A percentile compares a stretch with the other conserved stretches of the same genome.
Conservation (phyloP, 2,888 invertebrate species). For the Sialis fuliginosa region DNA sequence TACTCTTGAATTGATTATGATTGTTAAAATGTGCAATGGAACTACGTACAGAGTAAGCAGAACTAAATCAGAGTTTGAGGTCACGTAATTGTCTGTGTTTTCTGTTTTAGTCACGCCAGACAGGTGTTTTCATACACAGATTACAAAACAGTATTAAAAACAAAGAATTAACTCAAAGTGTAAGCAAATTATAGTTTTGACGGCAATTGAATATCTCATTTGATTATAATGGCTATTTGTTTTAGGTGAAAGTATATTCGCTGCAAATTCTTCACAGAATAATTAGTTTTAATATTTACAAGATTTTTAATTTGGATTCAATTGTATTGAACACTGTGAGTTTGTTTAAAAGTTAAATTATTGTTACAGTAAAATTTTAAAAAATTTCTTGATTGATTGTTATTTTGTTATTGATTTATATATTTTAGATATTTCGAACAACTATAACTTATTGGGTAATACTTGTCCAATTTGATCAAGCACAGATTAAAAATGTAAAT, state of each 20-base stretch:
- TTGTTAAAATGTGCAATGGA: background rate
- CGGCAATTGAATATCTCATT: background rate
- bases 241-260: slow-evolving; percentile 1
- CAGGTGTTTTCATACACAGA: background rate
- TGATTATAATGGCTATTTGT: background rate
- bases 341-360: background rate
- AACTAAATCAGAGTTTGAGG: too few relatives aligned
- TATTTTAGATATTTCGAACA: slow-evolving; percentile 1
- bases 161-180: background rate
- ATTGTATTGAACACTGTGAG: background rate
- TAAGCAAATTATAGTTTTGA: background rate
- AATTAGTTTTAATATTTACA: background rate
- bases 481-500: background rate
- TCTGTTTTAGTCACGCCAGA: background rate
- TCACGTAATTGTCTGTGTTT: too few relatives aligned
- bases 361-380: background rate
- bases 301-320: background rate
- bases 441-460: slow-evolving; percentile 1
- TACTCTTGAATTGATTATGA: background rate
- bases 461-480: background rate
- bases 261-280: background rate
- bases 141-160: background rate
- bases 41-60: background rate
- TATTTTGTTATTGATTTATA: too few relatives aligned
- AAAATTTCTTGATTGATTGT: background rate